Percentiles rank a stretch among this genome's conserved stretches.
Evolutionary conservation across 2,113 vertebrate species (phyloP).

Genomic region (Psephotus haematonotus): DNA sequence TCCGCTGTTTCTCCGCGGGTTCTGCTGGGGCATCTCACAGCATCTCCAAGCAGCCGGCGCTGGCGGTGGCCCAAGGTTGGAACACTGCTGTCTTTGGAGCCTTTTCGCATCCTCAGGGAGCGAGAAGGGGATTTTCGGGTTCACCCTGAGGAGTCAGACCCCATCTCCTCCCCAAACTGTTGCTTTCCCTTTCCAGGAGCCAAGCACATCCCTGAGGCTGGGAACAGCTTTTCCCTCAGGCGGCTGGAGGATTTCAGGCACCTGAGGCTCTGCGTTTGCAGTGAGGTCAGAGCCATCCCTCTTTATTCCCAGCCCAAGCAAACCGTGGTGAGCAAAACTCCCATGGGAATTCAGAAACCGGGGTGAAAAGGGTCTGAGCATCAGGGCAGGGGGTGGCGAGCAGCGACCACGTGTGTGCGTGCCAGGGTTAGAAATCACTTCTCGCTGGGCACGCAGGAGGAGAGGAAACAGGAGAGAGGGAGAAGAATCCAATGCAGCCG

Average conservation of each 20-base stretch:
- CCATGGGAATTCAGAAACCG: neutral
- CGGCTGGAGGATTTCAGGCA: fast-evolving
- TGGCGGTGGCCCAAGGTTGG: neutral
- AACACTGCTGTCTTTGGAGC: fast-evolving
- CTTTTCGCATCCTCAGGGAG: fast-evolving
- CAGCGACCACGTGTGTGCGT: neutral
- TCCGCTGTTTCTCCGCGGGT: fast-evolving
- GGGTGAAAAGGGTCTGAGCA: neutral
- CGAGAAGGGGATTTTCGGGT: fast-evolving
- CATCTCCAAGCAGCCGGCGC: fast-evolving
- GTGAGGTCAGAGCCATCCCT: neutral
- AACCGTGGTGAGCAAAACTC: neutral
- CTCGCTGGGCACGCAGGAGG: neutral
- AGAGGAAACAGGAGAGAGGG: neutral
- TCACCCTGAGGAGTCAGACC: fast-evolving
- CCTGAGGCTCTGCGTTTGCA: neutral
- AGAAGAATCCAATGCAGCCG: neutral
- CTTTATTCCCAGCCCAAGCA: neutral
- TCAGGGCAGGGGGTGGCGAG: neutral
- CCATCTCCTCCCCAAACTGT: neutral
- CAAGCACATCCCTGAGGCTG: neutral
- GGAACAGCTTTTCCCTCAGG: neutral
- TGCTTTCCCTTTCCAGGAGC: neutral
- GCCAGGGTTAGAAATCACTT: neutral
- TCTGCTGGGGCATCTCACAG: fast-evolving